Percentiles rank a stretch among this genome's conserved stretches.
phyloP scores from a whole-genome alignment of 2,113 vertebrate species.

The Rhodinocichla rosea region DNA sequence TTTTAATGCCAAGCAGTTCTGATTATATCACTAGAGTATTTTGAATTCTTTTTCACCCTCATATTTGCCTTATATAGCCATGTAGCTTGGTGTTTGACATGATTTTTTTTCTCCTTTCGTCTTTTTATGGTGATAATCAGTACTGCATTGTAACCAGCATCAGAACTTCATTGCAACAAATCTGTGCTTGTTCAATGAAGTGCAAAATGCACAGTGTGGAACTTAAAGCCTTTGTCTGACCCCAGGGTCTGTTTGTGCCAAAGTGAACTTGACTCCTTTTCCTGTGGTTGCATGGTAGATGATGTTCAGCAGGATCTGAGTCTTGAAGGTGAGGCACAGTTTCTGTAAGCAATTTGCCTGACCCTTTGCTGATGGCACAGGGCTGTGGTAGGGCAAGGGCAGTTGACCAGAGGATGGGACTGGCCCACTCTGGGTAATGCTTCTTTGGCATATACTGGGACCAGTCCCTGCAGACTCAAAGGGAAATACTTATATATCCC shows the following conservation, averaged over 20 bases:
- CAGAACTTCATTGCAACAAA: background rate
- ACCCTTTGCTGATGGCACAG: background rate
- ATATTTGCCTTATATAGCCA: background rate
- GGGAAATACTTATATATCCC: background rate
- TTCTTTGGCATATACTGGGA: background rate
- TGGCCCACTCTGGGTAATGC: background rate
- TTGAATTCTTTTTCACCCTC: background rate
- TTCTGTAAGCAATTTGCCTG: background rate
- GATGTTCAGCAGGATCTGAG: background rate
- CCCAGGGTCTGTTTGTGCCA: background rate
- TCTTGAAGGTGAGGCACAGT: background rate
- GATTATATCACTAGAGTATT: background rate
- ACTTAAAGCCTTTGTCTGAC: background rate
- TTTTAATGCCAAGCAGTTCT: background rate
- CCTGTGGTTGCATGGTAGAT: background rate
- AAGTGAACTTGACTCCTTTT: background rate
- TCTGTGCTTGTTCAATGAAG: background rate
- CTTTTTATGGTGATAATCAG: background rate
- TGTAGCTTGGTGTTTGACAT: background rate
- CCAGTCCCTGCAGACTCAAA: background rate
- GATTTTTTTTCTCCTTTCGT: background rate
- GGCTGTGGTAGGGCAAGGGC: background rate
- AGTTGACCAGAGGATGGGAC: background rate
- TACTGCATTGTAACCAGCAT: background rate
- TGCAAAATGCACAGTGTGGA: background rate